Percentiles rank a stretch among this genome's conserved stretches.
Evolutionary conservation across 2,797 vertebrate genomes (phyloP).

Genomic region (Sebastes steindachneri): DNA sequence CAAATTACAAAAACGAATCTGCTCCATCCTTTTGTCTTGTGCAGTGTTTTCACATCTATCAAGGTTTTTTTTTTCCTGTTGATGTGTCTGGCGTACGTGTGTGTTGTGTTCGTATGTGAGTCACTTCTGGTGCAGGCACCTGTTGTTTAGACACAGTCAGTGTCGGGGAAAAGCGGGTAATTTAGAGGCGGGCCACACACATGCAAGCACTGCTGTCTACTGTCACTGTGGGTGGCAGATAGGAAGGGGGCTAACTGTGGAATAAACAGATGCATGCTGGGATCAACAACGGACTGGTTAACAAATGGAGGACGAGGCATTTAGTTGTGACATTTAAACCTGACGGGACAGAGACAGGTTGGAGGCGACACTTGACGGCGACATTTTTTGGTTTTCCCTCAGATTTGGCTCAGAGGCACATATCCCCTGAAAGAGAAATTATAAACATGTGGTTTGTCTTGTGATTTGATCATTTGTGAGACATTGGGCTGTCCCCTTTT

Average conservation of each 20-base stretch:
- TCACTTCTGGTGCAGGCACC: slow-evolving; percentile 40
- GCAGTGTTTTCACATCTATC: background rate
- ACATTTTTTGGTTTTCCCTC: background rate
- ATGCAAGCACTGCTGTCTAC: slow-evolving; percentile 2
- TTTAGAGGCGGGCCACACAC: slow-evolving; percentile 54
- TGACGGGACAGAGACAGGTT: background rate
- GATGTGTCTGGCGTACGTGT: background rate
- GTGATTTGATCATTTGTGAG: background rate
- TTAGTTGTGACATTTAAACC: background rate
- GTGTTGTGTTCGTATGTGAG: background rate
- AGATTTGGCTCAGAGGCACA: background rate
- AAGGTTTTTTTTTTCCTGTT: background rate
- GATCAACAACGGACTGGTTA: slow-evolving; percentile 31
- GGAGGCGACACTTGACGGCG: background rate
- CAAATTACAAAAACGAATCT: background rate
- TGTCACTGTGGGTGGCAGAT: slow-evolving; percentile 61
- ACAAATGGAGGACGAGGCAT: background rate
- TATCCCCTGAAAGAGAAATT: background rate
- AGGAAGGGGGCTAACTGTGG: slow-evolving; percentile 22
- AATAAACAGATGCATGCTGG: slow-evolving; percentile 50
- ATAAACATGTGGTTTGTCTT: background rate
- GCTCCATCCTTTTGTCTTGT: background rate
- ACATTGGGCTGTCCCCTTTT: background rate
- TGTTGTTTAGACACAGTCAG: slow-evolving; percentile 57
- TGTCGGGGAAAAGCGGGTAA: slow-evolving; percentile 31